phyloP scores from a whole-genome alignment of 2,888 invertebrate genomes.

The Catocala nupta region DNA sequence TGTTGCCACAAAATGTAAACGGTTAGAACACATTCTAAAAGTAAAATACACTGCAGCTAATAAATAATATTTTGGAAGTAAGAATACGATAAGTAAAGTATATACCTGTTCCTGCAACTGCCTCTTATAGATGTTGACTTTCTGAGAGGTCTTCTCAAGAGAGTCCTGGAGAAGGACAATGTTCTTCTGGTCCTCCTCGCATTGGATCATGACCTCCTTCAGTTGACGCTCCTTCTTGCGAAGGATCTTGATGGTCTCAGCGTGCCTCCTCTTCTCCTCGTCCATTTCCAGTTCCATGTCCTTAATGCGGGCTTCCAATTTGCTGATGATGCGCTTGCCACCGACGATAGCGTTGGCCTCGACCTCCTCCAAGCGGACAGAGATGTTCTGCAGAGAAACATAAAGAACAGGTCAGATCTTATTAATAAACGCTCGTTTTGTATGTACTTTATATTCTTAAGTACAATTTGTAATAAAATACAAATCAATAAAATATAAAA shows the following conservation, averaged over 20 bases:
- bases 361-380: slow-evolving; percentile 97
- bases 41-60: slow-evolving; percentile 14
- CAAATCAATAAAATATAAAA: too few relatives aligned
- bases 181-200: slow-evolving; percentile 99
- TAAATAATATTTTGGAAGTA: too few relatives aligned
- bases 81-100: neutral
- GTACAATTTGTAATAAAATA: too few relatives aligned
- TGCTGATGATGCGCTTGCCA: slow-evolving; percentile 98
- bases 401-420: neutral
- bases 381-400: slow-evolving; percentile 89
- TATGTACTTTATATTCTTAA: too few relatives aligned
- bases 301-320: slow-evolving; percentile 97
- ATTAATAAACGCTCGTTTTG: too few relatives aligned
- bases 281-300: slow-evolving; percentile 98
- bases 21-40: slow-evolving; percentile 12
- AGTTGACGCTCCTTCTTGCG: slow-evolving; percentile 99
- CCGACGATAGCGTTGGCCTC: slow-evolving; percentile 99
- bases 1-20: slow-evolving; percentile 64
- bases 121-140: slow-evolving; percentile 97
- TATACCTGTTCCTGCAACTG: slow-evolving; percentile 96
- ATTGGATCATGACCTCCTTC: slow-evolving; percentile 98
- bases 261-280: slow-evolving; percentile 98
- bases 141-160: slow-evolving; percentile 95
- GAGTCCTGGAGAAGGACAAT: slow-evolving; percentile 96
- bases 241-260: slow-evolving; percentile 98